These are phyloP conservation scores for Gadopsis bispinosus DNA, from an alignment of 2,797 vertebrate species.

Conservation along the genomic window DNA sequence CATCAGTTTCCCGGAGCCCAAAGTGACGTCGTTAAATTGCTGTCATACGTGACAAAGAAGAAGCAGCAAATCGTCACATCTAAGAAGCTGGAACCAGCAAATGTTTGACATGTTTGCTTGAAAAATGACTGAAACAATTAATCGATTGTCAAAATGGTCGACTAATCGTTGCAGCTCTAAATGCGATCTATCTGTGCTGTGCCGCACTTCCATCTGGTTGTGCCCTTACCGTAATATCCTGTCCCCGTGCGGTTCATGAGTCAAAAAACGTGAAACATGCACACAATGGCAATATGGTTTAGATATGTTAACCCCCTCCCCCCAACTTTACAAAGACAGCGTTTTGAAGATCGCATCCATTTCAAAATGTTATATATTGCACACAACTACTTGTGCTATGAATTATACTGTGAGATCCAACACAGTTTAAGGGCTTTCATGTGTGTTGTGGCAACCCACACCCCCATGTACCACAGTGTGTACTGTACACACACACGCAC, in stretches of 20 bases:
- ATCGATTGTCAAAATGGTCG: too few relatives aligned
- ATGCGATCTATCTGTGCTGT: not conserved
- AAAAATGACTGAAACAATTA: too few relatives aligned
- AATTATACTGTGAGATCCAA: not conserved
- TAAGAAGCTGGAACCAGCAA: too few relatives aligned
- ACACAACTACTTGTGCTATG: not conserved
- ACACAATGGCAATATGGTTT: not conserved
- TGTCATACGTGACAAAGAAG: too few relatives aligned
- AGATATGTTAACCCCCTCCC: too few relatives aligned
- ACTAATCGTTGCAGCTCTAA: too few relatives aligned
- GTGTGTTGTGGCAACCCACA: not conserved
- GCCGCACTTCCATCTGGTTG: not conserved
- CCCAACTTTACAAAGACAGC: not conserved
- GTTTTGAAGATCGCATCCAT: conserved; percentile 10
- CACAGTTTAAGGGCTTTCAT: not conserved
- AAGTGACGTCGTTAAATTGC: too few relatives aligned
- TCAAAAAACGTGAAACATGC: not conserved
- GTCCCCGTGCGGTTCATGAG: not conserved
- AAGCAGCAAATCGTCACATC: too few relatives aligned
- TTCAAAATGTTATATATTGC: not conserved
- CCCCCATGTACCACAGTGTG: too few relatives aligned
- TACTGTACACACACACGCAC: not conserved
- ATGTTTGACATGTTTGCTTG: too few relatives aligned
- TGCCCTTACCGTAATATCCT: not conserved
- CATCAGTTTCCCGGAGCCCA: too few relatives aligned